Conservation (phyloP, 2,888 invertebrate species). For the Leptura quadrifasciata region DNA sequence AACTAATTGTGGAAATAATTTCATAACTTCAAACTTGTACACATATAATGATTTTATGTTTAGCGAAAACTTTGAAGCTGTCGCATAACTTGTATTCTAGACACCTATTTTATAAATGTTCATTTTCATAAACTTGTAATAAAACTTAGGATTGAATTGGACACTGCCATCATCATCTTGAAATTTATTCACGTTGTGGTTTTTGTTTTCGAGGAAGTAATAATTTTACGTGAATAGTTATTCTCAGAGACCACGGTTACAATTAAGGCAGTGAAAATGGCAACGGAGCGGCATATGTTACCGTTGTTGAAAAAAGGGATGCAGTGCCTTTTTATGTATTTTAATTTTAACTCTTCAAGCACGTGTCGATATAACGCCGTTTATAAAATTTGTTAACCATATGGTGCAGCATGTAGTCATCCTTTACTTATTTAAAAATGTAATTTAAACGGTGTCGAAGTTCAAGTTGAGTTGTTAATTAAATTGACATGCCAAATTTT, state of each 20-base stretch:
- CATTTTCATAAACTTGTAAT: too few relatives aligned
- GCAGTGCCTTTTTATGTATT: constrained; percentile 9
- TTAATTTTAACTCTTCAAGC: constrained; percentile 38
- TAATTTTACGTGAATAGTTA: neutral
- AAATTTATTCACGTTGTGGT: too few relatives aligned
- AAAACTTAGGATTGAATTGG: too few relatives aligned
- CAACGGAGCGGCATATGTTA: neutral
- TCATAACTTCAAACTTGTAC: too few relatives aligned
- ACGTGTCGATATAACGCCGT: constrained; percentile 48
- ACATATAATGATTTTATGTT: too few relatives aligned
- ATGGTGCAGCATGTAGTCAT: constrained; percentile 37
- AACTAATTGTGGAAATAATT: too few relatives aligned
- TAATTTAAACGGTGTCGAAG: constrained; percentile 48
- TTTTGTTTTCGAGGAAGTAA: neutral
- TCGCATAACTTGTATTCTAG: too few relatives aligned
- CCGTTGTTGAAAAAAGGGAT: constrained; percentile 8
- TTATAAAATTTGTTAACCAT: constrained; percentile 50
- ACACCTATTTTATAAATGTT: too few relatives aligned
- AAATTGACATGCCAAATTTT: constrained; percentile 23
- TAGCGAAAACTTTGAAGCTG: too few relatives aligned
- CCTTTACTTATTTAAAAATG: constrained; percentile 43
- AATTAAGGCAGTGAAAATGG: neutral
- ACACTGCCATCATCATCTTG: too few relatives aligned
- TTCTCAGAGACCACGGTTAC: neutral
- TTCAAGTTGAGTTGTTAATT: constrained; percentile 41